These are phyloP conservation scores for Rhyacophila brunnea DNA, from an alignment of 1,140 invertebrate genomes.

Conservation along the genomic window DNA sequence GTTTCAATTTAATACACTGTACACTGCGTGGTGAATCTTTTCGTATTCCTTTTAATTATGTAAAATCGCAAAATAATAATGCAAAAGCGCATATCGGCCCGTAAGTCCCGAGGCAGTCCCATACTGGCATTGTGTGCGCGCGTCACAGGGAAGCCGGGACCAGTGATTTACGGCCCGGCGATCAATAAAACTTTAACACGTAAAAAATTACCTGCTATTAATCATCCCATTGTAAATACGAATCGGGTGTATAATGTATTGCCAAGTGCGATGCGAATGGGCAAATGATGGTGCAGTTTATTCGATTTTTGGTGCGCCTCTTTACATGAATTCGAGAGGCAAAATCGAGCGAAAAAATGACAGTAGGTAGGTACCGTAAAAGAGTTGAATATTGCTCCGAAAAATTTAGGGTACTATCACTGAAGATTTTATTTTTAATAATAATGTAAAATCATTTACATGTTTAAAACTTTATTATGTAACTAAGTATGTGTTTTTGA, in stretches of 20 bases:
- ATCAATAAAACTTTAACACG: slow-evolving; percentile 31
- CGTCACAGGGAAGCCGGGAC: background rate
- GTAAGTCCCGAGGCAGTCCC: background rate
- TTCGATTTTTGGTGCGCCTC: background rate
- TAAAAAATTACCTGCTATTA: slow-evolving; percentile 35
- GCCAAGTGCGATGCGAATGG: slow-evolving; percentile 9
- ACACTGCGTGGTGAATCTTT: background rate
- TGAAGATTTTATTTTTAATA: no score
- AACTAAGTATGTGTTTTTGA: no score
- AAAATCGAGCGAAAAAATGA: background rate
- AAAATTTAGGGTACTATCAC: background rate
- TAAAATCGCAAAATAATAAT: background rate
- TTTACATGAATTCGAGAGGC: background rate
- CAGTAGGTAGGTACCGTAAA: no score
- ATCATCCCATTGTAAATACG: slow-evolving; percentile 31
- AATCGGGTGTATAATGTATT: slow-evolving; percentile 6
- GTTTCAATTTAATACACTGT: no score
- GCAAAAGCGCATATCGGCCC: background rate
- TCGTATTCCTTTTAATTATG: background rate
- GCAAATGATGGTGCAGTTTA: background rate
- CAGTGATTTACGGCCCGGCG: slow-evolving; percentile 8
- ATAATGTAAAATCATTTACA: no score
- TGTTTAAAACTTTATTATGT: no score
- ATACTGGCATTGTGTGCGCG: background rate
- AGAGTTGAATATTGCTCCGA: background rate